Evolutionary conservation across 2,888 invertebrate genomes (phyloP).

Genomic region (Aplocera efformata): DNA sequence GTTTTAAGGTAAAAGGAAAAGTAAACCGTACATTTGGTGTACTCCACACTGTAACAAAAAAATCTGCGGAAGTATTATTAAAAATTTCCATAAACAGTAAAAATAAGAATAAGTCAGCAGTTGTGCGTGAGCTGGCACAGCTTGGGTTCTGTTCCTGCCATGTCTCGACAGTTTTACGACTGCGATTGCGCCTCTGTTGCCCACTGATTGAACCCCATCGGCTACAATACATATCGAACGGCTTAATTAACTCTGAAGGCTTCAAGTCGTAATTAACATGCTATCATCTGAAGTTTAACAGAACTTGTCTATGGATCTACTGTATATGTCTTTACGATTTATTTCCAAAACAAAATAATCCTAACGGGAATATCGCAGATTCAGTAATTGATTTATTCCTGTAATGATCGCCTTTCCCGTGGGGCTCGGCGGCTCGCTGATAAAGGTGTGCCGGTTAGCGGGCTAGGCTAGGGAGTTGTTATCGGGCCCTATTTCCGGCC

Average conservation of each 20-base stretch:
- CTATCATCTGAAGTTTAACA: slow-evolving; percentile 36
- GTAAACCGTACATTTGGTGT: no score
- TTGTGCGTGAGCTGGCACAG: slow-evolving; percentile 8
- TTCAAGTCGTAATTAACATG: slow-evolving; percentile 29
- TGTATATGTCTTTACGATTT: slow-evolving; percentile 48
- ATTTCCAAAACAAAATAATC: slow-evolving; percentile 35
- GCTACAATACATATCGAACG: slow-evolving; percentile 42
- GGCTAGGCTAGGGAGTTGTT: slow-evolving; percentile 68
- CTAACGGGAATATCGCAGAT: slow-evolving; percentile 43
- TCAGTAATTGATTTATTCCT: slow-evolving; percentile 69
- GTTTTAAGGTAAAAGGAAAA: no score
- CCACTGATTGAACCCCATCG: slow-evolving; percentile 38
- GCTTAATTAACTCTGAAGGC: slow-evolving; percentile 47
- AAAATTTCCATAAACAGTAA: no score
- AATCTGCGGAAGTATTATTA: no score
- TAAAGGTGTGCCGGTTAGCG: slow-evolving; percentile 57
- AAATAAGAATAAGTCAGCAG: background rate
- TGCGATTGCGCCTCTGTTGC: slow-evolving; percentile 33
- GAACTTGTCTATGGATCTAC: slow-evolving; percentile 9
- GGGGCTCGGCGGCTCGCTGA: slow-evolving; percentile 51
- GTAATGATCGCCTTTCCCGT: slow-evolving; percentile 69
- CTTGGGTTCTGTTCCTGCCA: slow-evolving; percentile 23
- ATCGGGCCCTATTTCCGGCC: slow-evolving; percentile 77
- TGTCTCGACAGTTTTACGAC: slow-evolving; percentile 42
- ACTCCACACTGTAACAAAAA: no score